Base-by-base conservation (phyloP, 2,888 invertebrate genomes). In the Crocallis elinguaria region DNA sequence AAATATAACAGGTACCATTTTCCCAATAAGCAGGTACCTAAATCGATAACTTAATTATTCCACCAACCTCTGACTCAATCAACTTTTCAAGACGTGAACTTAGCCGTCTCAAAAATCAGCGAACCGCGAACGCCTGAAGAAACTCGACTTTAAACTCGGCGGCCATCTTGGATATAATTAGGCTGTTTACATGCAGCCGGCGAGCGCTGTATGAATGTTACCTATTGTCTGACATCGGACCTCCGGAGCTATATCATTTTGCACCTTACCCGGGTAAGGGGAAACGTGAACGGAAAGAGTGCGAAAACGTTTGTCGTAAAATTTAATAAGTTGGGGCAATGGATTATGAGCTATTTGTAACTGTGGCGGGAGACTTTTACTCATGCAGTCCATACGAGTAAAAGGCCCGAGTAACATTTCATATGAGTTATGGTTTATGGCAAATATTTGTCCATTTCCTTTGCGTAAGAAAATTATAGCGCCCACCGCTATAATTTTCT, bases 211-310 rank as follows among this genome's bases (percentile, higher is more conserved):
- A 89, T 90, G 90, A 91, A 91, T 91, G 89, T 82, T 88, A 87
- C 88, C 90, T 89, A 91, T 85, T 86, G 88, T 88, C 90, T 89
- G 91, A 89, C 90, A 87, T 88, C 83, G 88, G 91, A 90, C 91
- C 90, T 88, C 75, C 62, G 82, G 57, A 84, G 88, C 88, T 90
- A 90, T 88, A 91, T 90, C 89, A 90, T 88, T 89, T 86, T 75
- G 77, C 88, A 88, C 88, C 88, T 86, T 84, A 77, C 73, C 72
- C 76, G 72, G 79, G 77, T 64, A 62, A 65, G 70, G 77, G 74
- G 33, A 48, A 49, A 62, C 56, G 62, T 55, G 61, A 67, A 69
- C 64, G 67, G 75, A 71, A 66, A 64, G 68, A 62, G 61, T 68
- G 69, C 66, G 73, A 72, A 78, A 81, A 82, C 81, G 76, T 41